phyloP scores from a whole-genome alignment of 2,888 invertebrate genomes.

The Parascotia fuliginaria region DNA sequence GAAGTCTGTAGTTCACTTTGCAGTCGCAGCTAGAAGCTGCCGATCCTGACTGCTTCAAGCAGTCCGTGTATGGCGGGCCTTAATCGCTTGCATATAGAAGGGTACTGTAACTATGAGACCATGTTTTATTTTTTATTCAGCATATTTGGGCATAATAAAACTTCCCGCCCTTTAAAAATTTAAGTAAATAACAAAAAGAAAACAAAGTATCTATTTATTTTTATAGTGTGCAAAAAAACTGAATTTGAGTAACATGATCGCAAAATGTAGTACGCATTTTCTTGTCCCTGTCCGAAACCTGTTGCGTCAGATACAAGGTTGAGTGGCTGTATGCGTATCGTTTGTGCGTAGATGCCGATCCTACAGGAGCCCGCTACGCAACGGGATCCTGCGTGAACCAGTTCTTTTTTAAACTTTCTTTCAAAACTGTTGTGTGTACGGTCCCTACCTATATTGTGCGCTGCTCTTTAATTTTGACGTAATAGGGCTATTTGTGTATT shows the following conservation, averaged over 20 bases:
- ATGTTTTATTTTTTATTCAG: too few relatives aligned
- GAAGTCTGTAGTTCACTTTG: too few relatives aligned
- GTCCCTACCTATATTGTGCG: conserved; percentile 7
- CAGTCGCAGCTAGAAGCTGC: too few relatives aligned
- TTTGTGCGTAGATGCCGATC: conserved; percentile 38
- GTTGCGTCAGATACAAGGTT: conserved; percentile 16
- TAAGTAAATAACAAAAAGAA: too few relatives aligned
- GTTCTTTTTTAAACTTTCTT: conserved; percentile 35
- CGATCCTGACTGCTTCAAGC: too few relatives aligned
- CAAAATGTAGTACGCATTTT: conserved; percentile 3
- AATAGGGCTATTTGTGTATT: background rate
- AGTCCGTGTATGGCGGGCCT: too few relatives aligned
- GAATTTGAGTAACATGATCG: background rate
- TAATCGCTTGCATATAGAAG: too few relatives aligned
- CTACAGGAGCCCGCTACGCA: conserved; percentile 51
- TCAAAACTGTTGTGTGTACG: conserved; percentile 35
- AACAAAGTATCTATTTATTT: too few relatives aligned
- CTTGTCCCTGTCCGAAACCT: conserved; percentile 24
- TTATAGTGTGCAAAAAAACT: too few relatives aligned
- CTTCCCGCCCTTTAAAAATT: too few relatives aligned
- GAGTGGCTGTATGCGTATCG: conserved; percentile 15
- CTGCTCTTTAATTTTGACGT: conserved; percentile 14
- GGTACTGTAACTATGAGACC: too few relatives aligned
- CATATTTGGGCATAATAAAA: too few relatives aligned
- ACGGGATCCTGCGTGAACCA: conserved; percentile 70